These are phyloP conservation scores for Eristalis arbustorum DNA, from an alignment of 2,888 invertebrate genomes.

Conservation along the genomic window DNA sequence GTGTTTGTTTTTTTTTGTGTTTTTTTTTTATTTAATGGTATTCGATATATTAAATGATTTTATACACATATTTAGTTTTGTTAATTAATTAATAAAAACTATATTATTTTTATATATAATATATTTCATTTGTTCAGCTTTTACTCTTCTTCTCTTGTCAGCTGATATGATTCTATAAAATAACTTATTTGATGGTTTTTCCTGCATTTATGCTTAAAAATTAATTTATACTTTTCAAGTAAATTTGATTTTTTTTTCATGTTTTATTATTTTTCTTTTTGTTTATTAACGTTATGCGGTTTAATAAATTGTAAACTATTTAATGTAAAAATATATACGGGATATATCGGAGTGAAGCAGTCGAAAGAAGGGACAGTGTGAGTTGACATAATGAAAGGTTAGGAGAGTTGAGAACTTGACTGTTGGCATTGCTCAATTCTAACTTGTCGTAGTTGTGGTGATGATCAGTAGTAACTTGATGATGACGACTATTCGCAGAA, in stretches of 20 bases:
- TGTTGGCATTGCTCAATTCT: too few species aligned
- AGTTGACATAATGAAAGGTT: not conserved
- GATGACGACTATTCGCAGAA: too few species aligned
- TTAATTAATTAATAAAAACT: constrained; percentile 27
- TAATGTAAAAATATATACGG: constrained; percentile 38
- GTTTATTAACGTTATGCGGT: not conserved
- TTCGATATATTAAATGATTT: constrained; percentile 11
- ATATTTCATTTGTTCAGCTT: constrained; percentile 21
- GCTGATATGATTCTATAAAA: constrained; percentile 41
- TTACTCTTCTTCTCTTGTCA: not conserved
- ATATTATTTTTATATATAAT: constrained; percentile 19
- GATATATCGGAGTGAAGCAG: constrained; percentile 4
- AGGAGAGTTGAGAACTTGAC: too few species aligned
- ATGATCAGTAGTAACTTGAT: too few species aligned
- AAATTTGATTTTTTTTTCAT: constrained; percentile 52
- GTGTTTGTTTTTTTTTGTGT: not conserved
- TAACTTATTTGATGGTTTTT: constrained; percentile 44
- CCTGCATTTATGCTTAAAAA: constrained; percentile 52
- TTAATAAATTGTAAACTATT: constrained; percentile 18
- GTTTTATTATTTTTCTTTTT: not conserved
- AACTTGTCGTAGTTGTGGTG: too few species aligned
- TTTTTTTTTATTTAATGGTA: constrained; percentile 7
- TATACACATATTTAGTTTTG: constrained; percentile 19
- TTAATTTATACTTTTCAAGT: constrained; percentile 63
- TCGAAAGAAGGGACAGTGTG: constrained; percentile 5